Base-by-base conservation (phyloP, 2,888 invertebrate genomes). In the Maniola hyperantus region DNA sequence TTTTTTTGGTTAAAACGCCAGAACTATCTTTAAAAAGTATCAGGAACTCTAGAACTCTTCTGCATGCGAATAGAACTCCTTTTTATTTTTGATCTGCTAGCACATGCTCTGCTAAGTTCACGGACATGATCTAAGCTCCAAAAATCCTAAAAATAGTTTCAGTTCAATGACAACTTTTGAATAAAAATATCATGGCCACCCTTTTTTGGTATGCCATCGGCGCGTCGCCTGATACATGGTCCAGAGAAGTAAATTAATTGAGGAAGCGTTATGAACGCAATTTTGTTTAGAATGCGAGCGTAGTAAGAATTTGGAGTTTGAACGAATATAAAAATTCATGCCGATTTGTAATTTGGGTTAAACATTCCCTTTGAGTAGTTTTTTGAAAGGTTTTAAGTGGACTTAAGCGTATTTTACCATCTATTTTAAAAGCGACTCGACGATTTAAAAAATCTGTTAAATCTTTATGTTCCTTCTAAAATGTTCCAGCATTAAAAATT, bases 221-320 rank as follows among this genome's bases (percentile, higher is more conserved):
- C 78, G 81, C 82, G 81, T 76, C 82, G 82, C 79, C 79, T 79
- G 77, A 76, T 81, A 75, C 77, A 76, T 69, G 68, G 72, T 65
- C 58, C 71, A 71, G 50, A 67, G 72, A 74, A 71, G 71, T 73
- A 73, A 74, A 74, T 74, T 74, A 70, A 74, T 74, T 71, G 71
- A 71, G 74, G 74, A 74, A 74, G 72, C 71, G 73, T 67, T 71
- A 74, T 69, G 66, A 71, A 69, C 66, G 67, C 69, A 67, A 70
- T 72, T 71, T 71, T 65, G 70, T 62, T 70, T 66, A 68, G 71
- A 70, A 71, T 71, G 65, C 64, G 69, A 68, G 65, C 68, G 66
- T 62, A 67, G 70, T 70, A 69, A 66, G 70, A 71, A 71, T 72
- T 72, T 66, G 54, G 65, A 62, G 55, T 64, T 59, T 64, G 42